Evolutionary conservation across 2,888 invertebrate species (phyloP).

Genomic region (Cenopis cana): DNA sequence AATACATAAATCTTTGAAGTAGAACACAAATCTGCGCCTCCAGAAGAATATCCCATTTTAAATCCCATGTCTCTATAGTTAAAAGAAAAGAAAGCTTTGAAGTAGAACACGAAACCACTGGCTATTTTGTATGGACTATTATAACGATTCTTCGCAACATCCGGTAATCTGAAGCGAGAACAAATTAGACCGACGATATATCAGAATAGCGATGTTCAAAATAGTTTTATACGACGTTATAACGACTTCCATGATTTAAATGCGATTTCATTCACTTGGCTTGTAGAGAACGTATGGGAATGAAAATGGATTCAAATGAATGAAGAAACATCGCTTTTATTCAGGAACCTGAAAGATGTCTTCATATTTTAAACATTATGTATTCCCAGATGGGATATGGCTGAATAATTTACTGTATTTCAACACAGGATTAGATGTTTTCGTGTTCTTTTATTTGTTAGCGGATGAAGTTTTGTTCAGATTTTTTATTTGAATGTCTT

Average conservation of each 20-base stretch:
- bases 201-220: conserved; percentile 53
- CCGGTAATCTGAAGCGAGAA: conserved; percentile 49
- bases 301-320: conserved; percentile 14
- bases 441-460: background rate
- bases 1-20: no score
- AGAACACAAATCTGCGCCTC: no score
- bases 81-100: background rate
- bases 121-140: conserved; percentile 15
- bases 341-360: background rate
- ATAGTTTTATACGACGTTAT: conserved; percentile 63
- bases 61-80: no score
- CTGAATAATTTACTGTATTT: background rate
- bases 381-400: background rate
- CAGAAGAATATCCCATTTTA: no score
- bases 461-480: background rate
- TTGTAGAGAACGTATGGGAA: conserved; percentile 12
- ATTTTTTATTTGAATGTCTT: background rate
- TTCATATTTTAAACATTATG: background rate
- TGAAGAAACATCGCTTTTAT: conserved; percentile 1
- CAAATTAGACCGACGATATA: conserved; percentile 40
- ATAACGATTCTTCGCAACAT: conserved; percentile 48
- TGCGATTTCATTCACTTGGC: conserved; percentile 30
- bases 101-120: background rate
- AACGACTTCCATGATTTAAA: conserved; percentile 45
- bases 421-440: background rate